phyloP scores from a whole-genome alignment of 2,888 invertebrate species.

The Orthosia gracilis region DNA sequence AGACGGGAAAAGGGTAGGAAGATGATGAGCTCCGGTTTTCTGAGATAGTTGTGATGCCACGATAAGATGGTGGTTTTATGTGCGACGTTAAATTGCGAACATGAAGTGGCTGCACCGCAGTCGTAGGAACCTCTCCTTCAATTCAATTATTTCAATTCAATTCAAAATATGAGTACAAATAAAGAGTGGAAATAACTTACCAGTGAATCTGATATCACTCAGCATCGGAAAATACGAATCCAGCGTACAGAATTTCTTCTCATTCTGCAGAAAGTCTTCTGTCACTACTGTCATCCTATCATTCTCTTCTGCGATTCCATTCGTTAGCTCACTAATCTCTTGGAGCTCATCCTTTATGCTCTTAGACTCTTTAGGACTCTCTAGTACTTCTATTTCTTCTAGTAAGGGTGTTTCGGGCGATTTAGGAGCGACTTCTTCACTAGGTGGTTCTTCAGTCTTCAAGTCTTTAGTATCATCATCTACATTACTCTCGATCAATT shows the following conservation, averaged over 20 bases:
- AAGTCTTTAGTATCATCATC: constrained; percentile 81
- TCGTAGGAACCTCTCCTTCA: no score
- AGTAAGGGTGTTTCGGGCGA: constrained; percentile 53
- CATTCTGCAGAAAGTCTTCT: constrained; percentile 87
- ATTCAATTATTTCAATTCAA: no score
- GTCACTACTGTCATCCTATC: constrained; percentile 78
- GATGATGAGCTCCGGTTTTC: no score
- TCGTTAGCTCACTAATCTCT: constrained; percentile 61
- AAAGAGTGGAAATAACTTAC: no score
- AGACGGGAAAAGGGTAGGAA: no score
- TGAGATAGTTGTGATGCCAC: no score
- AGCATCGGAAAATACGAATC: constrained; percentile 83
- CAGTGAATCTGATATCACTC: constrained; percentile 88
- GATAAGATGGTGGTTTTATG: no score
- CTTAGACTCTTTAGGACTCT: constrained; percentile 61
- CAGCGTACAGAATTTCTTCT: constrained; percentile 87
- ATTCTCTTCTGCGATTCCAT: constrained; percentile 69
- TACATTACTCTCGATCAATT: constrained; percentile 87
- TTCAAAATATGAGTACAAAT: no score
- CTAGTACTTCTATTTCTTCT: constrained; percentile 61
- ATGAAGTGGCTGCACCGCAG: no score
- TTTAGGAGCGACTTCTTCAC: constrained; percentile 48
- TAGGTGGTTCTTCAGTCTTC: constrained; percentile 66
- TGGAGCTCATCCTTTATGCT: constrained; percentile 60
- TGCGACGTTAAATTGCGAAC: no score